phyloP scores from a whole-genome alignment of 2,888 invertebrate genomes.

The Ectemnius cavifrons region DNA sequence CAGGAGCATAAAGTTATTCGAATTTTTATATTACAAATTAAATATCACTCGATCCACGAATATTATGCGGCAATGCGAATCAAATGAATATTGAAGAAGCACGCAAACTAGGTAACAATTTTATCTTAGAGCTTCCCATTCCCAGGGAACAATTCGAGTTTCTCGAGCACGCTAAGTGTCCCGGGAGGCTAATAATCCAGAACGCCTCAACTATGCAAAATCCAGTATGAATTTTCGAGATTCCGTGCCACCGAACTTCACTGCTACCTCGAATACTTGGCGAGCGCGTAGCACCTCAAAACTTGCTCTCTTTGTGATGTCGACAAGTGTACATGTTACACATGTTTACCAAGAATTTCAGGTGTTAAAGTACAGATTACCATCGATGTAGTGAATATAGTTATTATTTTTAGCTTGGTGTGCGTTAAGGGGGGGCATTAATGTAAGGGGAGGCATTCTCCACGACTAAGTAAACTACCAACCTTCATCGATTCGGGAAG shows the following conservation, averaged over 20 bases:
- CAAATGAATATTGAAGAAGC: too few species aligned
- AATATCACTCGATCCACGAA: too few species aligned
- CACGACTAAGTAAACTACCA: background rate
- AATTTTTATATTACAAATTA: too few species aligned
- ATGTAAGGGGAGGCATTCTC: background rate
- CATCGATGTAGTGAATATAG: too few species aligned
- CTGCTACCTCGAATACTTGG: background rate
- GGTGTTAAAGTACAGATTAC: too few species aligned
- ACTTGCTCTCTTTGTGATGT: background rate
- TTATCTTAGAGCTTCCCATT: too few species aligned
- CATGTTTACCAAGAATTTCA: too few species aligned
- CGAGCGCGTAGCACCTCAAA: background rate
- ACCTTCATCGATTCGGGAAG: slow-evolving; percentile 1
- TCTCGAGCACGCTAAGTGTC: background rate
- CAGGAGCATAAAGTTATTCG: too few species aligned
- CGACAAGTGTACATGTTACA: too few species aligned
- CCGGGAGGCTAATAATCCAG: background rate
- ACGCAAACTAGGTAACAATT: too few species aligned
- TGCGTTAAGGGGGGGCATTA: background rate
- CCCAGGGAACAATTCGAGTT: too few species aligned
- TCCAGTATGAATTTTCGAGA: slow-evolving; percentile 2
- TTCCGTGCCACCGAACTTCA: background rate
- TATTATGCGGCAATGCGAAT: too few species aligned
- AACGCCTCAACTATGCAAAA: background rate
- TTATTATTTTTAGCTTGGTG: background rate